Conservation (phyloP, 2,113 vertebrate genomes). For the Oenanthe melanoleuca region DNA sequence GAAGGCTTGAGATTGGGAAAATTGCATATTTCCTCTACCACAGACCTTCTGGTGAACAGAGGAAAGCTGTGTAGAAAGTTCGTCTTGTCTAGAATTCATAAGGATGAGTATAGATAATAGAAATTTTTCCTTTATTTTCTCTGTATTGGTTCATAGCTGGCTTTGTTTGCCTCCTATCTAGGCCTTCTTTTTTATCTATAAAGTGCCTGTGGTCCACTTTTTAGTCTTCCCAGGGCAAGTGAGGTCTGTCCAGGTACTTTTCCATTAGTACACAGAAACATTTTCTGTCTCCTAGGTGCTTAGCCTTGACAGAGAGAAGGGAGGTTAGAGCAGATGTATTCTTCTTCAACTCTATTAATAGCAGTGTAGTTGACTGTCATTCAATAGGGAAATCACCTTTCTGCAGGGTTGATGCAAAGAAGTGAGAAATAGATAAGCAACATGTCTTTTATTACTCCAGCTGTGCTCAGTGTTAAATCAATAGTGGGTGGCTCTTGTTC, state of each 20-base stretch:
- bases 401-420: background rate
- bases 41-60: background rate
- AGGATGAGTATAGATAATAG: background rate
- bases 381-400: conserved; percentile 53
- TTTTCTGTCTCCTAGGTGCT: conserved; percentile 56
- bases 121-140: background rate
- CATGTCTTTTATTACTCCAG: background rate
- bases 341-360: conserved; percentile 59
- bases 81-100: background rate
- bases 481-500: background rate
- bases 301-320: conserved; percentile 29
- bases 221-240: conserved; percentile 13
- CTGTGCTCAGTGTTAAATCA: background rate
- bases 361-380: conserved; percentile 48
- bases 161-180: background rate
- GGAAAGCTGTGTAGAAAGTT: background rate
- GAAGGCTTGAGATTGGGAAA: background rate
- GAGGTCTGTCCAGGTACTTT: conserved; percentile 58
- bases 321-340: conserved; percentile 40
- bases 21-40: background rate
- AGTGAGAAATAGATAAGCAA: background rate
- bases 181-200: background rate
- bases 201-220: background rate
- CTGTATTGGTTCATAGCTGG: background rate
- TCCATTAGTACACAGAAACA: conserved; percentile 56